phyloP scores from a whole-genome alignment of 2,797 vertebrate species.

The Falco biarmicus region DNA sequence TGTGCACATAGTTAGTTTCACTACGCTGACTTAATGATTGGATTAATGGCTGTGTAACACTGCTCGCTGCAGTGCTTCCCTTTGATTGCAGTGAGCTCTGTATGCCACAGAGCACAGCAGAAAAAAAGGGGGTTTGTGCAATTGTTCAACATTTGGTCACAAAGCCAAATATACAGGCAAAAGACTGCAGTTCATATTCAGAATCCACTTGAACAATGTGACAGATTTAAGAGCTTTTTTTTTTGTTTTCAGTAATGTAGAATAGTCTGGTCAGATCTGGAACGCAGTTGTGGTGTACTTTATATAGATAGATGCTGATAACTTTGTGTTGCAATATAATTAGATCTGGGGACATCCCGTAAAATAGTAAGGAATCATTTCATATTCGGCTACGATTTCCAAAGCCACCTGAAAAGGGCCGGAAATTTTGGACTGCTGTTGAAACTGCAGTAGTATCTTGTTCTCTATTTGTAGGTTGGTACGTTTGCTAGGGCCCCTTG shows the following conservation, averaged over 20 bases:
- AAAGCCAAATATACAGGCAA: background rate
- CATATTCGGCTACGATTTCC: background rate
- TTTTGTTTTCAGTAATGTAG: background rate
- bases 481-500: background rate
- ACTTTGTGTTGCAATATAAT: background rate
- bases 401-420: background rate
- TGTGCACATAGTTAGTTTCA: slow-evolving; percentile 58
- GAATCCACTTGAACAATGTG: accelerated
- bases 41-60: slow-evolving; percentile 71
- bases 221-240: background rate
- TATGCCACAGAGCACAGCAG: slow-evolving; percentile 53
- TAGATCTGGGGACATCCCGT: background rate
- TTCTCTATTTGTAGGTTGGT: background rate
- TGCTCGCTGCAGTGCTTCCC: slow-evolving; percentile 66
- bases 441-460: background rate
- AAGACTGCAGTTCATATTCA: background rate
- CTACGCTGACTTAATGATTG: slow-evolving; percentile 79
- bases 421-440: background rate
- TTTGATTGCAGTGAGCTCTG: slow-evolving; percentile 75
- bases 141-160: background rate
- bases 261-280: background rate
- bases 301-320: background rate
- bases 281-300: background rate
- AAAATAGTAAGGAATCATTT: background rate
- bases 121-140: background rate